Evolutionary conservation across 2,113 vertebrate genomes (phyloP), one percentile per base, ranked within the genome.

Genomic region (Axis porcinus): DNA sequence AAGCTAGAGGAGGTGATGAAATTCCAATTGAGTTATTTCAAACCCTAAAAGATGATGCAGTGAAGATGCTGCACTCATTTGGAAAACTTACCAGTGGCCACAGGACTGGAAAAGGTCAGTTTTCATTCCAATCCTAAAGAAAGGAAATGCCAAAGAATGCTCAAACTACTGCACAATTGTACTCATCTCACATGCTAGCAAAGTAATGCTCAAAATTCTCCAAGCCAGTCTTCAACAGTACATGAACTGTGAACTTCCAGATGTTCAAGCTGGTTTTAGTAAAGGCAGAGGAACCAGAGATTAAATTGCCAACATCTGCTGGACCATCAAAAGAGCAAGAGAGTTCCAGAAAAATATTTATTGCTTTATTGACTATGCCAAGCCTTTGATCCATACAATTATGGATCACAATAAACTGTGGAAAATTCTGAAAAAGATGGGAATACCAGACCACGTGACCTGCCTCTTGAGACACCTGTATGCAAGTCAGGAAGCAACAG

Each of bases 321-420:
- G 64, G 17, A 70, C 21, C n/a, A 70, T 36, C 1, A 9, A 36
- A 70, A 36, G 10, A 36, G n/a, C n/a, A 70, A 70, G 64, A 11
- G 9, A 36, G n/a, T 36, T 21, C 9, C 4, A 5, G 10, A 1
- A 11, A 36, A 67, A 10, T 1, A 19, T 3, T 17, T 70, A 36
- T 17, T 36, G 17, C n/a, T 11, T 36, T 70, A 70, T n/a, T 70
- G 17, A 36, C 33, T 70, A 36, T 70, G 33, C 64, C 17, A 70
- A 70, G n/a, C 9, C 64, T 10, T 36, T 1, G n/a, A 70, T 9
- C n/a, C n/a, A n/a, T n/a, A n/a, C n/a, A n/a, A n/a, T n/a, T 70
- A 17, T 36, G n/a, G 17, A 70, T 70, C n/a, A 36, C n/a, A 70
- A 50, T 3, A 50, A 17, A 21, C 17, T 70, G 17, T 36, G 33